Conservation (phyloP, 2,113 vertebrate species). For the Acrocephalus arundinaceus region DNA sequence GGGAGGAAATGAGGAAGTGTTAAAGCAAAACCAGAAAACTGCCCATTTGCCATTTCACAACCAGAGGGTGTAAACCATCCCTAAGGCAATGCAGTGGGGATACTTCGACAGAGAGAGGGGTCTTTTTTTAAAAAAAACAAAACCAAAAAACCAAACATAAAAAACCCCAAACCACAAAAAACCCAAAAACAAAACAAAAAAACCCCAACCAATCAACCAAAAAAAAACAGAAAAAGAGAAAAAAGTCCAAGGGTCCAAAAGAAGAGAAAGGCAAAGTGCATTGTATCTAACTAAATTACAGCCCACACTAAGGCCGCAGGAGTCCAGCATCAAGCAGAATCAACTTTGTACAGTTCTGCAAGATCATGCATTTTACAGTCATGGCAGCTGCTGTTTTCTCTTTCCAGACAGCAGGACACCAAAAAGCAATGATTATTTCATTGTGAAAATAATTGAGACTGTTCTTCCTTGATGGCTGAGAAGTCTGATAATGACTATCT, state of each 20-base stretch:
- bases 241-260: neutral
- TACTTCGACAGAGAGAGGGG: fast-evolving
- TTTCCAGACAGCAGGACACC: neutral
- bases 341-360: neutral
- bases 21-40: neutral
- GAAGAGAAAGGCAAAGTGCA: neutral
- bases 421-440: neutral
- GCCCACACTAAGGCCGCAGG: neutral
- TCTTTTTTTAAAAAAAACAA: neutral
- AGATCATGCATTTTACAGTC: neutral
- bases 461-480: neutral
- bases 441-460: conserved; percentile 9
- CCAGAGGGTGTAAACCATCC: neutral
- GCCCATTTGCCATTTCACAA: neutral
- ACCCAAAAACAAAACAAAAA: neutral
- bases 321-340: neutral
- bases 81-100: fast-evolving
- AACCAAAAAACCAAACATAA: neutral
- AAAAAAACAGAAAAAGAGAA: fast-evolving
- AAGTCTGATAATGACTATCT: conserved; percentile 16
- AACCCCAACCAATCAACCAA: no score
- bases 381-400: neutral
- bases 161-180: neutral
- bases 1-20: neutral
- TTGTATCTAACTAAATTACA: neutral